phyloP scores from a whole-genome alignment of 2,113 vertebrate species.

The Hydrolagus affinis region DNA sequence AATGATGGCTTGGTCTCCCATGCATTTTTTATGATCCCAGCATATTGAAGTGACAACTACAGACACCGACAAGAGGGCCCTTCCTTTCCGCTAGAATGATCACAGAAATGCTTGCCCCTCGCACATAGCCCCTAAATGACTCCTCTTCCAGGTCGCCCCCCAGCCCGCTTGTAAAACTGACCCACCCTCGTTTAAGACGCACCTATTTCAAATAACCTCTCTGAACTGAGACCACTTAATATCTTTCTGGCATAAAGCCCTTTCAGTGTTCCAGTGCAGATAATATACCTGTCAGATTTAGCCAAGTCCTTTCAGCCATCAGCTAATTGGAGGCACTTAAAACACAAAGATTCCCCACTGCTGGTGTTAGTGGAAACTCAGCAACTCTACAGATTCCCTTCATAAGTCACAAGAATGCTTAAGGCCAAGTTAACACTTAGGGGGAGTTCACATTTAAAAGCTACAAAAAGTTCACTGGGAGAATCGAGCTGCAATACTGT shows the following conservation, averaged over 20 bases:
- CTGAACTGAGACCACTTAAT: conserved; percentile 14
- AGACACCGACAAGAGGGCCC: conserved; percentile 34
- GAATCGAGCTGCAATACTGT: background rate
- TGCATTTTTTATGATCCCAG: background rate
- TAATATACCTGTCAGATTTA: conserved; percentile 37
- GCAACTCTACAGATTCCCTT: background rate
- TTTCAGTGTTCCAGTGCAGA: conserved; percentile 38
- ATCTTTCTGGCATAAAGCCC: conserved; percentile 37
- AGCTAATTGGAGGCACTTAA: conserved; percentile 25
- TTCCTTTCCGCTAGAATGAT: conserved; percentile 40
- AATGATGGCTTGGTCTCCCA: background rate
- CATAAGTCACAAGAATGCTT: background rate
- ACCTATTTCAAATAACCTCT: conserved; percentile 37
- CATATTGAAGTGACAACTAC: conserved; percentile 37
- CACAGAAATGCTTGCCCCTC: conserved; percentile 40
- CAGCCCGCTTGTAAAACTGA: conserved; percentile 31
- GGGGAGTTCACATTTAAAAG: background rate
- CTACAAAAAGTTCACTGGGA: background rate
- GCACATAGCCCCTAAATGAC: conserved; percentile 39
- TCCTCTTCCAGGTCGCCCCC: conserved; percentile 38
- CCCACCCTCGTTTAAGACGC: conserved; percentile 41
- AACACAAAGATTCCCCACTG: conserved; percentile 26
- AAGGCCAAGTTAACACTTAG: background rate
- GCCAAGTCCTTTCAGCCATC: background rate
- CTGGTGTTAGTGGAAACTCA: background rate